These are phyloP conservation scores for Cryptophagus acutangulus DNA, from an alignment of 2,888 invertebrate genomes.

Conservation along the genomic window DNA sequence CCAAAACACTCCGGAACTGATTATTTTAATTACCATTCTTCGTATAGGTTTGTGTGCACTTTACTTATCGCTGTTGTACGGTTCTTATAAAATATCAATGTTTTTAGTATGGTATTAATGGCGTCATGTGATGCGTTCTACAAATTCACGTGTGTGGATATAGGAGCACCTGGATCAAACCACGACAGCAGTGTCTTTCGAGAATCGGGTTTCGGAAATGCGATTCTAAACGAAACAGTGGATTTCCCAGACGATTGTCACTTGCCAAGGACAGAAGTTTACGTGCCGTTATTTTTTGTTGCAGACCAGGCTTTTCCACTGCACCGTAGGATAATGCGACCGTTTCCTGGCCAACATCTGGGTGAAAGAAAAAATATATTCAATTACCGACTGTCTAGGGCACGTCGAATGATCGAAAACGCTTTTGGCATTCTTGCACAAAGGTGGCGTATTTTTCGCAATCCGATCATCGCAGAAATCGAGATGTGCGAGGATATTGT, in stretches of 20 bases:
- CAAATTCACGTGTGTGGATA: slow-evolving; percentile 33
- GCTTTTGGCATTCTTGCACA: slow-evolving; percentile 10
- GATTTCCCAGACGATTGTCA: slow-evolving; percentile 7
- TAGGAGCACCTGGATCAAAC: slow-evolving; percentile 33
- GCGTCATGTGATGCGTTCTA: slow-evolving; percentile 33
- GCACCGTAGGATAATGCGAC: slow-evolving; percentile 11
- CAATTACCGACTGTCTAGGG: slow-evolving; percentile 6
- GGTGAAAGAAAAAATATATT: slow-evolving; percentile 6
- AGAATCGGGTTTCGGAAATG: slow-evolving; percentile 12
- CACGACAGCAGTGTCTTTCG: slow-evolving; percentile 32
- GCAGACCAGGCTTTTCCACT: slow-evolving; percentile 19
- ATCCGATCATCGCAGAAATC: slow-evolving; percentile 10
- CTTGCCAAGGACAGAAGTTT: slow-evolving; percentile 8
- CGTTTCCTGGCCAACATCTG: slow-evolving; percentile 11
- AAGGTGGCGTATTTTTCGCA: slow-evolving; percentile 9
- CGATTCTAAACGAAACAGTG: slow-evolving; percentile 11
- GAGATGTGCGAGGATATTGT: slow-evolving; percentile 9
- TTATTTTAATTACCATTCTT: slow-evolving; percentile 36
- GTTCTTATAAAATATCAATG: no score
- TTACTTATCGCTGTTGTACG: no score
- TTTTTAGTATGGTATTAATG: slow-evolving; percentile 25
- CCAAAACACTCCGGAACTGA: slow-evolving; percentile 29
- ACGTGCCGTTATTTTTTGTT: slow-evolving; percentile 13
- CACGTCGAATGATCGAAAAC: slow-evolving; percentile 10
- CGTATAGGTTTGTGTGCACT: no score